Conservation (phyloP, 2,113 vertebrate species). For the Abramis brama region DNA sequence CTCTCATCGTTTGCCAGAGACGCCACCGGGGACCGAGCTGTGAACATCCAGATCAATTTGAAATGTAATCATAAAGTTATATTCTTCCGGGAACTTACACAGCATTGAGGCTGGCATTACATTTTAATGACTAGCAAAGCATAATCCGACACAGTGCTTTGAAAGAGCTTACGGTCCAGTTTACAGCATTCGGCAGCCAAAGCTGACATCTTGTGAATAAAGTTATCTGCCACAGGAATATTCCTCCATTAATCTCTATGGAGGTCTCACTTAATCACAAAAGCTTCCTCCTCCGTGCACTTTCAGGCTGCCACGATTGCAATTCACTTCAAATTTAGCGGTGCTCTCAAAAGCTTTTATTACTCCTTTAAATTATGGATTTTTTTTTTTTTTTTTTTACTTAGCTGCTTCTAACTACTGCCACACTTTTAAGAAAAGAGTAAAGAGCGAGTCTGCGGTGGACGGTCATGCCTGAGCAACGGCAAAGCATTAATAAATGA, state of each 20-base stretch:
- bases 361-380: conserved; percentile 34
- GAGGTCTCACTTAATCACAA: conserved; percentile 35
- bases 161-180: conserved; percentile 54
- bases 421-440: neutral
- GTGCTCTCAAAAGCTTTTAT: conserved; percentile 29
- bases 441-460: neutral
- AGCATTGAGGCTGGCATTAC: conserved; percentile 45
- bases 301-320: conserved; percentile 28
- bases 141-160: conserved; percentile 55
- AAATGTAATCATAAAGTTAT: conserved; percentile 56
- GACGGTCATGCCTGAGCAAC: conserved; percentile 7
- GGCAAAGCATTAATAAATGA: neutral
- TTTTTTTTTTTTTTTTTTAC: conserved; percentile 32
- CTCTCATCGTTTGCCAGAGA: conserved; percentile 36
- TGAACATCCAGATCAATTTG: conserved; percentile 48
- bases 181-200: conserved; percentile 44
- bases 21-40: conserved; percentile 19
- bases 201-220: conserved; percentile 49
- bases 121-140: conserved; percentile 55
- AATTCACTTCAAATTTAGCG: conserved; percentile 28
- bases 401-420: conserved; percentile 9
- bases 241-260: conserved; percentile 48
- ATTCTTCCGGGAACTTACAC: conserved; percentile 53
- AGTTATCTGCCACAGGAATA: conserved; percentile 46
- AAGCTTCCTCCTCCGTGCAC: neutral